These are phyloP conservation scores for Polymixis flavicincta DNA, from an alignment of 2,888 invertebrate genomes.

Conservation along the genomic window DNA sequence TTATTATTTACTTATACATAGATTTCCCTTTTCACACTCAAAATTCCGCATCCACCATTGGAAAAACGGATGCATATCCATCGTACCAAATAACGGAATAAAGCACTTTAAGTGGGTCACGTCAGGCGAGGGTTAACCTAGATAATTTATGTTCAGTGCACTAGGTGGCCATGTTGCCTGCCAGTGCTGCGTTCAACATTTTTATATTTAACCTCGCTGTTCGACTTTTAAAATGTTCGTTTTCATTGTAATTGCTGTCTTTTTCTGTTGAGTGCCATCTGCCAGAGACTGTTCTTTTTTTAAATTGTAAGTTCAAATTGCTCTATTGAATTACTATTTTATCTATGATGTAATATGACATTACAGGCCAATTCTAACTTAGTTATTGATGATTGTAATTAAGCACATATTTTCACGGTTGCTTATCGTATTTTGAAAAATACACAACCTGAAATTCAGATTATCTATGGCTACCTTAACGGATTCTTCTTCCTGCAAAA, in stretches of 20 bases:
- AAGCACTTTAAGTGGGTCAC: slow-evolving; percentile 65
- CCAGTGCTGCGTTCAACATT: slow-evolving; percentile 31
- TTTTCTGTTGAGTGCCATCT: neutral
- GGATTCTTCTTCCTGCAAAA: no score
- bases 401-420: no score
- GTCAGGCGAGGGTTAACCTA: slow-evolving; percentile 69
- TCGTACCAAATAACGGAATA: slow-evolving; percentile 65
- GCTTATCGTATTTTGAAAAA: no score
- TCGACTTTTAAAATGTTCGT: slow-evolving; percentile 23
- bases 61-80: slow-evolving; percentile 35
- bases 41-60: slow-evolving; percentile 3
- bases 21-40: neutral
- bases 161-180: slow-evolving; percentile 26
- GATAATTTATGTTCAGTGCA: slow-evolving; percentile 67
- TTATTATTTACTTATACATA: no score
- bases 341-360: no score
- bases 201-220: slow-evolving; percentile 39
- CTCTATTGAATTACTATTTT: no score
- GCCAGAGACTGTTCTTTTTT: neutral
- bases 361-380: no score
- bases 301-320: neutral
- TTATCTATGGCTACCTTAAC: no score
- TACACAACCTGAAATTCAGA: no score
- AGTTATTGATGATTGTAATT: no score
- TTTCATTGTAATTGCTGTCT: neutral